These are phyloP conservation scores for Coilia nasus DNA, from an alignment of 2,797 vertebrate genomes.

Conservation along the genomic window DNA sequence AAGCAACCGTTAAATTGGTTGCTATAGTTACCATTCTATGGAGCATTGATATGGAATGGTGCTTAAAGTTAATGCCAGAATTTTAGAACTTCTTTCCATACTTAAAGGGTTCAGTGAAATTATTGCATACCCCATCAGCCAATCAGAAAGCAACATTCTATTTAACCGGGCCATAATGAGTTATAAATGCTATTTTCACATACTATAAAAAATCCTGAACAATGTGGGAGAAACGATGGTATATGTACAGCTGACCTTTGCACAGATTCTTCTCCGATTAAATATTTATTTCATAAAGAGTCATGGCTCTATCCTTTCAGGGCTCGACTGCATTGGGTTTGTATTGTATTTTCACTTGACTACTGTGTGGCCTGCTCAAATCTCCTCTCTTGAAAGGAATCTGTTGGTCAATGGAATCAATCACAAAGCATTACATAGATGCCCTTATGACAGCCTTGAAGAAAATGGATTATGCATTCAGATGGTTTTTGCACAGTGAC, in stretches of 20 bases:
- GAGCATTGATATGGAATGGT: no score
- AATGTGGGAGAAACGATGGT: not conserved
- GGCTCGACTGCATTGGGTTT: not conserved
- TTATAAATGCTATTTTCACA: not conserved
- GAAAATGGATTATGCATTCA: constrained; percentile 39
- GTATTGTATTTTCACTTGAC: not conserved
- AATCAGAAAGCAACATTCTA: no score
- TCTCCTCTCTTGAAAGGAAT: constrained; percentile 39
- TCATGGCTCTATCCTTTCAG: not conserved
- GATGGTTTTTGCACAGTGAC: constrained; percentile 49
- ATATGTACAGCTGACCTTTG: not conserved
- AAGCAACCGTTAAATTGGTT: no score
- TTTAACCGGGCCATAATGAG: no score
- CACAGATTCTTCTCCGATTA: not conserved
- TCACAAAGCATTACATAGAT: constrained; percentile 47
- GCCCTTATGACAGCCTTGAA: constrained; percentile 43
- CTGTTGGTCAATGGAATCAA: constrained; percentile 56
- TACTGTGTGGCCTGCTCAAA: constrained; percentile 34
- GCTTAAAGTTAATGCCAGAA: no score
- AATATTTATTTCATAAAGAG: not conserved
- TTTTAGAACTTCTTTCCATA: no score
- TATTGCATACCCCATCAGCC: no score
- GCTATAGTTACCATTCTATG: no score
- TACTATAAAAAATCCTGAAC: not conserved
- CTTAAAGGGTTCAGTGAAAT: no score